These are phyloP conservation scores for Eira barbara DNA, from an alignment of 2,113 vertebrate genomes.

Conservation along the genomic window DNA sequence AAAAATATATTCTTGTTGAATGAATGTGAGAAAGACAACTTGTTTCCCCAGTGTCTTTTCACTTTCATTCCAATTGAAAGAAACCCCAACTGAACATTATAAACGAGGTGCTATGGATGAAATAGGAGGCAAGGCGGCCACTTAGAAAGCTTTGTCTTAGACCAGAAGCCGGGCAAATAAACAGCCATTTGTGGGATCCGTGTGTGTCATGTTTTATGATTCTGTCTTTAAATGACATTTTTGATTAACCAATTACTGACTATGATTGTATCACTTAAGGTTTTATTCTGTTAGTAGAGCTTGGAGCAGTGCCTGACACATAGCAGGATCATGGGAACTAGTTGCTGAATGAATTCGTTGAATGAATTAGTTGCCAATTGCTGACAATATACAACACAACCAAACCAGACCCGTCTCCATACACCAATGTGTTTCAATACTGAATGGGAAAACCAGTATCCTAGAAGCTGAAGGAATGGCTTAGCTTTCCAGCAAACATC, in stretches of 20 bases:
- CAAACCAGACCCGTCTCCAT: slow-evolving; percentile 26
- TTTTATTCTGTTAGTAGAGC: slow-evolving; percentile 28
- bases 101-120: background rate
- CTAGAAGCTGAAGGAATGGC: background rate
- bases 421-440: background rate
- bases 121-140: background rate
- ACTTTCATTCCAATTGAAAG: background rate
- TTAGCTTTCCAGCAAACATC: background rate
- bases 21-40: background rate
- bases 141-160: background rate
- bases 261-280: slow-evolving; percentile 13
- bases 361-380: slow-evolving; percentile 34
- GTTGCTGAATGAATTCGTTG: slow-evolving; percentile 36
- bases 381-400: background rate
- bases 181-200: slow-evolving; percentile 3
- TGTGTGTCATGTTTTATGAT: background rate
- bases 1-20: slow-evolving; percentile 18
- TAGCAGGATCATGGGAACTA: background rate
- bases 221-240: slow-evolving; percentile 34
- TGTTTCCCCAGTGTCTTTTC: background rate
- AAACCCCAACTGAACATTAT: background rate
- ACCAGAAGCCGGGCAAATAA: slow-evolving; percentile 5
- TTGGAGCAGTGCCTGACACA: background rate
- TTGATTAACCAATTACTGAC: slow-evolving; percentile 44
- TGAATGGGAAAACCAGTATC: background rate